Conservation (phyloP, 1,140 invertebrate genomes). For the Phymastichus coffea region DNA sequence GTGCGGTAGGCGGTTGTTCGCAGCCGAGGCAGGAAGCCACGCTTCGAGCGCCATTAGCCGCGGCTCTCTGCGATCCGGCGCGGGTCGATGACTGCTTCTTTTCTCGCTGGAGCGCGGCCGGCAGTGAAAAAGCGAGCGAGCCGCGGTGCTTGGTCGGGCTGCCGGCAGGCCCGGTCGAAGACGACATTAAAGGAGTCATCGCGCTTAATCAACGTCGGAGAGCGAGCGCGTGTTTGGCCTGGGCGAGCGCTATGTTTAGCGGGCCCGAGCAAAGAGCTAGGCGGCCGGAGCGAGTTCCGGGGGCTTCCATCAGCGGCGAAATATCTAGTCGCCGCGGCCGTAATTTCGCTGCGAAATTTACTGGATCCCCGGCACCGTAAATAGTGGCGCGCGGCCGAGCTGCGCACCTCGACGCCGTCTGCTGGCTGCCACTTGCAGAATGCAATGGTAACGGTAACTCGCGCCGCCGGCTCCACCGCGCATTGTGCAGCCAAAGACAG, state of each 20-base stretch:
- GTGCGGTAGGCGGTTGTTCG: no score
- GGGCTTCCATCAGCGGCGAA: conserved; percentile 27
- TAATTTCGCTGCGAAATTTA: conserved; percentile 37
- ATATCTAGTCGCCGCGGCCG: conserved; percentile 28
- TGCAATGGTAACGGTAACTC: conserved; percentile 29
- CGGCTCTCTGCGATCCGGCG: no score
- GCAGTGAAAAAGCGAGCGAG: no score
- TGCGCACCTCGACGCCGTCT: not conserved
- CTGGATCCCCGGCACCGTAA: conserved; percentile 21
- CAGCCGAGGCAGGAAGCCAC: no score
- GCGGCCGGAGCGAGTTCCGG: conserved; percentile 14
- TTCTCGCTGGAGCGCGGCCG: no score
- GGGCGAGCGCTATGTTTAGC: conserved; percentile 23
- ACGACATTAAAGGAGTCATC: conserved; percentile 37
- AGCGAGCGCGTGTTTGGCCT: conserved; percentile 19
- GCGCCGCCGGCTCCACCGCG: not conserved
- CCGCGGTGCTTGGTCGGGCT: no score
- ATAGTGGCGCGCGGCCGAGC: conserved; percentile 11
- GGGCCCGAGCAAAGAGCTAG: conserved; percentile 1
- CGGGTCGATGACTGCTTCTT: no score
- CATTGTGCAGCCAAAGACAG: no score
- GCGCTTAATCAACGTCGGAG: conserved; percentile 30
- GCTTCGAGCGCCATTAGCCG: no score
- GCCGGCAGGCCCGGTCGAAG: no score
- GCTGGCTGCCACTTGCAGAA: conserved; percentile 15